These are phyloP conservation scores for Misgurnus anguillicaudatus DNA, from an alignment of 2,113 vertebrate genomes.

Conservation along the genomic window DNA sequence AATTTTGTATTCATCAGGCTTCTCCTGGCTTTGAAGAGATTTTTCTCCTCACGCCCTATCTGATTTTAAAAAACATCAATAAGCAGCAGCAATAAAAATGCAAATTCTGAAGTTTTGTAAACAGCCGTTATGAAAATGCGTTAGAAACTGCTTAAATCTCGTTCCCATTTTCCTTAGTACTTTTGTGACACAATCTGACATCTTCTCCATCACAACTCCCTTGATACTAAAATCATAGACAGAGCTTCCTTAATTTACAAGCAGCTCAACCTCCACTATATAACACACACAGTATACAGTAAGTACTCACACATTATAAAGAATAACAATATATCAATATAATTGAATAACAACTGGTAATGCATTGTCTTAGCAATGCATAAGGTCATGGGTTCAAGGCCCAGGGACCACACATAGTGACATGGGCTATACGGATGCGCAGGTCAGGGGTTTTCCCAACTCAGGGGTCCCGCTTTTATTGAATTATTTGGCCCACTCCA, in stretches of 20 bases:
- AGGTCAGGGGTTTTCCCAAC: no score
- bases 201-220: slow-evolving; percentile 48
- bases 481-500: no score
- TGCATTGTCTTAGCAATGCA: no score
- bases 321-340: no score
- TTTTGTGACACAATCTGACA: slow-evolving; percentile 41
- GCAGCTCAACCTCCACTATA: neutral
- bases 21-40: slow-evolving; percentile 21
- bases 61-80: slow-evolving; percentile 31
- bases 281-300: neutral
- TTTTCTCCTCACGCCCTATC: slow-evolving; percentile 2
- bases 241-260: neutral
- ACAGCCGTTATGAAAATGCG: slow-evolving; percentile 50
- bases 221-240: slow-evolving; percentile 45
- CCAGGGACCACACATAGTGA: no score
- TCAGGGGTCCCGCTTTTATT: no score
- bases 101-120: slow-evolving; percentile 54
- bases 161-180: slow-evolving; percentile 47
- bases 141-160: slow-evolving; percentile 49
- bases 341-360: no score
- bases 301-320: no score
- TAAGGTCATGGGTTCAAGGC: no score
- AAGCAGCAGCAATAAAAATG: slow-evolving; percentile 69
- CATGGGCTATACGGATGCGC: no score
- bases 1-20: slow-evolving; percentile 35